Evolutionary conservation across 2,888 invertebrate species (phyloP), one percentile per base, ranked within the genome.

Genomic region (Apodemia duryi): DNA sequence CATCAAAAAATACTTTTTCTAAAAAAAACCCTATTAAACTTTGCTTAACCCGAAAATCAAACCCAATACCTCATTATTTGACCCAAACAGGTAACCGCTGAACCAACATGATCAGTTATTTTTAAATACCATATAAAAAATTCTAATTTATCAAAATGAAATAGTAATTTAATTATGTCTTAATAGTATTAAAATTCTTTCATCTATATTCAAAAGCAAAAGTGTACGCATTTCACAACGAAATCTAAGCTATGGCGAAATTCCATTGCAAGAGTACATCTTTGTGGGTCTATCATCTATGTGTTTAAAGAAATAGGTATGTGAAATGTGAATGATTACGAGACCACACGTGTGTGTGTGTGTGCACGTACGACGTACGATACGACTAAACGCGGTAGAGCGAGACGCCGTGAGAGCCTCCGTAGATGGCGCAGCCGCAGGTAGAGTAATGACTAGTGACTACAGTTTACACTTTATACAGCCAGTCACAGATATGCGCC

Each of bases 401-500:
- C 77, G 82, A 76, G 88, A 86, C 77, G 75, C 74, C 79, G 79
- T 75, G 72, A 79, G 75, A 84, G 82, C 82, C 85, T 85, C 69
- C 80, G 73, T 70, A 63, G 70, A 64, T 66, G 63, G 65, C 74
- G 73, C 83, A 82, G 83, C 85, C 85, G 83, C 81, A 79, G 82
- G 75, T 77, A 74, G 73, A 71, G 71, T 74, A 70, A 66, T 11
- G 57, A 57, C 54, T 29, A 70, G 67, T 11, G 57, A 57, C 54
- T 29, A 57, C 28, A 29, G 54, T 32, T 32, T 57, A 63, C 67
- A 65, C 66, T 66, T 67, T 62, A 62, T 54, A 74, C 70, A 72
- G 72, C 80, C 85, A 86, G 87, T 84, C 80, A 75, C 74, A 80
- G 75, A 75, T 80, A 78, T 79, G 85, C 85, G 84, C 80, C 74